phyloP scores from a whole-genome alignment of 2,113 vertebrate genomes.

The Lampris incognitus region DNA sequence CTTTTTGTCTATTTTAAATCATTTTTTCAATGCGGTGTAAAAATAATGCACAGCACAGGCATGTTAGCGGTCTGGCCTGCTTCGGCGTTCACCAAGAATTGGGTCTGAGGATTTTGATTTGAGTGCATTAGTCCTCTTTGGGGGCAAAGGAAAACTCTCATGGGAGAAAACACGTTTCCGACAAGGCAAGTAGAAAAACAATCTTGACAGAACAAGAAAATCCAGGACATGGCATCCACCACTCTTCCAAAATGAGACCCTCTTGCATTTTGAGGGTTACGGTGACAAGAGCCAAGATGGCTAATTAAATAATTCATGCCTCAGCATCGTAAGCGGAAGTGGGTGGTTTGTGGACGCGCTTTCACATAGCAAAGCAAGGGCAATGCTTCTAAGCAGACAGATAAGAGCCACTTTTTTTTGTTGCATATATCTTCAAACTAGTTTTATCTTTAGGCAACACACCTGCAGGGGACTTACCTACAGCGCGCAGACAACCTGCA shows the following conservation, averaged over 20 bases:
- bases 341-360: constrained; percentile 33
- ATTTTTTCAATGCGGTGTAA: too few relatives aligned
- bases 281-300: constrained; percentile 30
- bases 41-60: too few relatives aligned
- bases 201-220: constrained; percentile 17
- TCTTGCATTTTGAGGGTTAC: constrained; percentile 2
- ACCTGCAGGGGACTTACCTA: not conserved
- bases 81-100: too few relatives aligned
- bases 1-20: too few relatives aligned
- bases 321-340: constrained; percentile 1
- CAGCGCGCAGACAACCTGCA: not conserved
- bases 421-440: constrained; percentile 26
- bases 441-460: not conserved
- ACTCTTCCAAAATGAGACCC: constrained; percentile 21
- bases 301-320: constrained; percentile 57
- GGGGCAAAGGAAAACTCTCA: not conserved
- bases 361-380: constrained; percentile 38
- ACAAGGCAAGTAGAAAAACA: not conserved
- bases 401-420: constrained; percentile 36
- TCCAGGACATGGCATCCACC: not conserved
- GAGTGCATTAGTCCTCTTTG: too few relatives aligned
- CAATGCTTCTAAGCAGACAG: constrained; percentile 9
- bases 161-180: not conserved
- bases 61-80: too few relatives aligned
- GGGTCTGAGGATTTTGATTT: too few relatives aligned